These are phyloP conservation scores for Amphiprion clarkii DNA, from an alignment of 2,797 vertebrate genomes.

Conservation along the genomic window DNA sequence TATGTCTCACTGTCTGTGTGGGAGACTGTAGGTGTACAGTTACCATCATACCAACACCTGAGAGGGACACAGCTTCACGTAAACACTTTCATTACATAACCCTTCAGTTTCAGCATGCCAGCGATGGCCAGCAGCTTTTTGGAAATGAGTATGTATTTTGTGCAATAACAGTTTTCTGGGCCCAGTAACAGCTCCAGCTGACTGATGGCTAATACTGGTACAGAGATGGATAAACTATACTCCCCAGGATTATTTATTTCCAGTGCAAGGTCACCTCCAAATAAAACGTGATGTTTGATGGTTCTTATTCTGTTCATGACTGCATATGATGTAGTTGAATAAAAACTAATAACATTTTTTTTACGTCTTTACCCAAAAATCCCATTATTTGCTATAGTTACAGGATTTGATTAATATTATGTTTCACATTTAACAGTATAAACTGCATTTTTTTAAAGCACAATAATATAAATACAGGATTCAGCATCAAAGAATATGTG, in stretches of 20 bases:
- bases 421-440: not conserved
- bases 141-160: constrained; percentile 31
- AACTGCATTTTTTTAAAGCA: not conserved
- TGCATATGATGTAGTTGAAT: too few species aligned
- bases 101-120: constrained; percentile 15
- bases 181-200: constrained; percentile 31
- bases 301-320: not conserved
- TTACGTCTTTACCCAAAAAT: too few species aligned
- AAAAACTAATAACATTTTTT: too few species aligned
- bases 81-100: constrained; percentile 34
- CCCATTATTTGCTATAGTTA: too few species aligned
- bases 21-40: constrained; percentile 32
- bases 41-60: constrained; percentile 24
- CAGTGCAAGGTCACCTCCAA: not conserved
- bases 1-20: constrained; percentile 2
- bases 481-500: not conserved
- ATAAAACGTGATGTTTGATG: not conserved
- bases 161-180: constrained; percentile 25
- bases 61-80: constrained; percentile 9
- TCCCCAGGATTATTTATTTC: not conserved
- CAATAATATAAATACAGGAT: not conserved
- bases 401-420: too few species aligned
- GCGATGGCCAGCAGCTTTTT: constrained; percentile 4
- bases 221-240: constrained; percentile 9
- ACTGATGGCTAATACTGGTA: constrained; percentile 26